Conservation (phyloP, 2,888 invertebrate species). For the Drosophila antonietae region DNA sequence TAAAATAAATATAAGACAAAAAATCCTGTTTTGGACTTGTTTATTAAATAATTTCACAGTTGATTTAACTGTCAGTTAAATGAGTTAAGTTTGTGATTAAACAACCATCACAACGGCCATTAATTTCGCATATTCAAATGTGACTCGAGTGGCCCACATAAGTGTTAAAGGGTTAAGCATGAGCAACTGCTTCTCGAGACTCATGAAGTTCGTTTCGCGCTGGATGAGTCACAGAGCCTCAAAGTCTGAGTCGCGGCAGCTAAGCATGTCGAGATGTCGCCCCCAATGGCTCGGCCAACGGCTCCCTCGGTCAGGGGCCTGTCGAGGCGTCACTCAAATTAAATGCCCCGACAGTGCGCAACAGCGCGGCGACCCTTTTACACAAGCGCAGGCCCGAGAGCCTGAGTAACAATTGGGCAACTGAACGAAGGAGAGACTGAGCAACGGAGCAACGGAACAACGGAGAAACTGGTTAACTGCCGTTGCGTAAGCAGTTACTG, state of each 20-base stretch:
- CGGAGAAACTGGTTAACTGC: constrained; percentile 33
- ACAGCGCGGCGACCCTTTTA: constrained; percentile 40
- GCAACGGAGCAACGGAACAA: constrained; percentile 47
- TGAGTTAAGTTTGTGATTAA: not conserved
- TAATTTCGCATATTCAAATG: not conserved
- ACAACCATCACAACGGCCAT: not conserved
- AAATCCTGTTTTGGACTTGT: not conserved
- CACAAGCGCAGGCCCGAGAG: not conserved
- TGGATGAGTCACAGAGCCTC: constrained; percentile 35
- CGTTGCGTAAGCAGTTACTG: constrained; percentile 36
- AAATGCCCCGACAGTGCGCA: constrained; percentile 53
- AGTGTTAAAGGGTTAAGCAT: constrained; percentile 29
- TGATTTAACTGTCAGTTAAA: not conserved
- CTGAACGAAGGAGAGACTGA: not conserved
- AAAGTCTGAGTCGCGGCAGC: constrained; percentile 23
- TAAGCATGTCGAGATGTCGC: constrained; percentile 54
- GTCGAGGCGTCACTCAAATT: constrained; percentile 53
- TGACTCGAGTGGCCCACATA: not conserved
- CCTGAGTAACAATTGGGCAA: too few species aligned
- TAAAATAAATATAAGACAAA: not conserved
- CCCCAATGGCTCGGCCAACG: constrained; percentile 17
- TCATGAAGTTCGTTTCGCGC: constrained; percentile 19
- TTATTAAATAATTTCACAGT: not conserved
- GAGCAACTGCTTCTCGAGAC: constrained; percentile 16
- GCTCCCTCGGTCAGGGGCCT: constrained; percentile 42